phyloP scores from a whole-genome alignment of 2,797 vertebrate genomes.

The Microctenopoma lineatum region DNA sequence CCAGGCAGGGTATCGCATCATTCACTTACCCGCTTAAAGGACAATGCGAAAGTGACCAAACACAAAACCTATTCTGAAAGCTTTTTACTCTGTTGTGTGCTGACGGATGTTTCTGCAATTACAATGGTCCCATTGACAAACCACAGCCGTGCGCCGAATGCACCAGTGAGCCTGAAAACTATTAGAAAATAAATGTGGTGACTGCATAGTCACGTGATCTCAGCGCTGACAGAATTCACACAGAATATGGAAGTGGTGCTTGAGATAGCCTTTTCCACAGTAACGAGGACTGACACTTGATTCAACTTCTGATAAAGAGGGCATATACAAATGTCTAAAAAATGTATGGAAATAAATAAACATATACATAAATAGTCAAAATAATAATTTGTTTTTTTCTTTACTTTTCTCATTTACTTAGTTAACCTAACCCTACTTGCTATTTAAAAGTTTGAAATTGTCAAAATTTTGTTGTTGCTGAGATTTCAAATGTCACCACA shows the following conservation, averaged over 20 bases:
- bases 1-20: not conserved
- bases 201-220: slow-evolving; percentile 19
- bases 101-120: slow-evolving; percentile 35
- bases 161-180: slow-evolving; percentile 27
- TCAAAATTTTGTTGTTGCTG: too few species aligned
- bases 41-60: not conserved
- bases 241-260: not conserved
- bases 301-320: not conserved
- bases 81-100: not conserved
- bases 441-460: too few species aligned
- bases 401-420: too few species aligned
- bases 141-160: slow-evolving; percentile 15
- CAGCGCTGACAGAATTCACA: not conserved
- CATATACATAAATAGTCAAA: too few species aligned
- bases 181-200: slow-evolving; percentile 9
- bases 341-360: not conserved
- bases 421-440: too few species aligned
- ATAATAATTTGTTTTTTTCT: too few species aligned
- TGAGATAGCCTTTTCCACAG: not conserved
- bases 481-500: not conserved
- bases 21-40: not conserved
- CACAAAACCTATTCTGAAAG: not conserved
- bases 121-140: slow-evolving; percentile 36
- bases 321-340: not conserved
- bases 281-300: not conserved